Conservation (phyloP, 2,113 vertebrate genomes). For the Grammomys dolichurus region DNA sequence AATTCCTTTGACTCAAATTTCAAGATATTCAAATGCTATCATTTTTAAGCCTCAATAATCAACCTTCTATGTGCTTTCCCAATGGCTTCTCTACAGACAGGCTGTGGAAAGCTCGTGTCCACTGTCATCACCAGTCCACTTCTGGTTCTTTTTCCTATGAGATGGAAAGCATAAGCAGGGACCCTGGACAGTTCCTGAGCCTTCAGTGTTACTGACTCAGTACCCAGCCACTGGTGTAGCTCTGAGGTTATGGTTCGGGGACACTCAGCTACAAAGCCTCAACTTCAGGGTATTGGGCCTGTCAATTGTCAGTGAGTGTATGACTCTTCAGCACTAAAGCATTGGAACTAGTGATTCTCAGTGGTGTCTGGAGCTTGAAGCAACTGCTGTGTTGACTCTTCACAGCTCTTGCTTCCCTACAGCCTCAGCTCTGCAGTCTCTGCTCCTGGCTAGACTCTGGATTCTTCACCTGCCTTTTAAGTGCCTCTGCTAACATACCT, state of each 20-base stretch:
- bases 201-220: background rate
- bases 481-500: background rate
- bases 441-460: background rate
- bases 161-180: background rate
- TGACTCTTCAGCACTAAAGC: background rate
- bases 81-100: background rate
- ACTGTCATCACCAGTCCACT: background rate
- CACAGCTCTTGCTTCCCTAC: background rate
- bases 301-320: too few species aligned
- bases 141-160: background rate
- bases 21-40: background rate
- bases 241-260: background rate
- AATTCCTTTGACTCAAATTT: conserved; percentile 4
- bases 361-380: background rate
- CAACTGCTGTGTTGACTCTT: background rate
- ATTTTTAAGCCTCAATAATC: conserved; percentile 2
- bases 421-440: background rate
- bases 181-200: too few species aligned
- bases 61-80: background rate
- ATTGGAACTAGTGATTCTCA: background rate
- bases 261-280: background rate
- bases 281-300: background rate
- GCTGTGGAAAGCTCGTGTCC: background rate
- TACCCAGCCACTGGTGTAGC: background rate
- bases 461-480: background rate